A percentile compares a stretch with the other conserved stretches of the same genome.
phyloP scores from a whole-genome alignment of 2,888 invertebrate genomes.

The Polydesmus complanatus region DNA sequence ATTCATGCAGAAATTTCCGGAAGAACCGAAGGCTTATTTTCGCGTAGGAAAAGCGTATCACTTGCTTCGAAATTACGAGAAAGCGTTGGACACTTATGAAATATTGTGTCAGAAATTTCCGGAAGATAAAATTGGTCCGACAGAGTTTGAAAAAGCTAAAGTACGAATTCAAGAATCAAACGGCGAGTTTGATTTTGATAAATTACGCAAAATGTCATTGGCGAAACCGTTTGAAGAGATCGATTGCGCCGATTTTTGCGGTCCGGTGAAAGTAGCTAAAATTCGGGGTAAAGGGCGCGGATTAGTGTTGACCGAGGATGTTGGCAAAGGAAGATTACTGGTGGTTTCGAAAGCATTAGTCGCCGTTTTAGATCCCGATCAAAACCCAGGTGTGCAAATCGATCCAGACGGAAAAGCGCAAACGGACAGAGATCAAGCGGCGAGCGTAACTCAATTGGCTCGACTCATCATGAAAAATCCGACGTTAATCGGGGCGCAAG shows the following conservation, averaged over 20 bases:
- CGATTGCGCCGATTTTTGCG: slow-evolving; percentile 6
- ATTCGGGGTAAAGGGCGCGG: slow-evolving; percentile 6
- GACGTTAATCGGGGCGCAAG: background rate
- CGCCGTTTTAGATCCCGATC: background rate
- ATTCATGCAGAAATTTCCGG: background rate
- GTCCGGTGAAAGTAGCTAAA: slow-evolving; percentile 1
- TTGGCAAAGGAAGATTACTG: background rate
- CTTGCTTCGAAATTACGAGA: background rate
- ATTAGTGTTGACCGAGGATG: background rate
- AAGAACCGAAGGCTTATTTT: background rate
- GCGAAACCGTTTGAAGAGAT: background rate
- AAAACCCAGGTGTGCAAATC: background rate
- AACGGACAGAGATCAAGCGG: background rate
- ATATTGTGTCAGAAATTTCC: background rate
- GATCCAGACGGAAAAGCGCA: background rate
- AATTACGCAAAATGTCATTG: background rate
- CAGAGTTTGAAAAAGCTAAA: background rate
- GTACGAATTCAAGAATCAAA: background rate
- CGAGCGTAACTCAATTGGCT: background rate
- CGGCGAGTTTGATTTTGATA: background rate
- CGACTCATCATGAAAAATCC: slow-evolving; percentile 6
- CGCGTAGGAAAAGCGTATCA: background rate
- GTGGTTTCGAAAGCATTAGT: background rate
- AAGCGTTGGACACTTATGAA: background rate
- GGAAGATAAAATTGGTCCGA: background rate